phyloP scores from a whole-genome alignment of 2,797 vertebrate species.

The Xenentodon cancila region DNA sequence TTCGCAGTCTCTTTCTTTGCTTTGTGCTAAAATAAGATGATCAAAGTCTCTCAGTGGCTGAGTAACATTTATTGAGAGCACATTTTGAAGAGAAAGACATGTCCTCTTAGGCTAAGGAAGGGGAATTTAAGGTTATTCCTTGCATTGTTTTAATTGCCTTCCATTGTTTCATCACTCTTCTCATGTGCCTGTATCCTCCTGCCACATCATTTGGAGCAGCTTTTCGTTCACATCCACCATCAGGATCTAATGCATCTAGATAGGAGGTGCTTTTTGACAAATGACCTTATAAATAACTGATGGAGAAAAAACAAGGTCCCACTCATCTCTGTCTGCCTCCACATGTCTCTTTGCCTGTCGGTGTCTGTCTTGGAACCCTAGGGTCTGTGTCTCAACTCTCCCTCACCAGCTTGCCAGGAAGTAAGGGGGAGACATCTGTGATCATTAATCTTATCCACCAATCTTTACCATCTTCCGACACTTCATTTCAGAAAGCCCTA shows the following conservation, averaged over 20 bases:
- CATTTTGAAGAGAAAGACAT: not conserved
- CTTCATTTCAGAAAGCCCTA: conserved; percentile 55
- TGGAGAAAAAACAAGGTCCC: conserved; percentile 41
- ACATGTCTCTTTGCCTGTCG: conserved; percentile 17
- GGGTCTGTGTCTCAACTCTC: conserved; percentile 19
- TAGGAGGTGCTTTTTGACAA: conserved; percentile 52
- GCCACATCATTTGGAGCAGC: conserved; percentile 37
- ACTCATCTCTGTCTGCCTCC: conserved; percentile 34
- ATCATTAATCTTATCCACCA: conserved; percentile 57
- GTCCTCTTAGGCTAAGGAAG: not conserved
- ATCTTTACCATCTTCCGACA: conserved; percentile 57
- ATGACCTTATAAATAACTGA: conserved; percentile 54
- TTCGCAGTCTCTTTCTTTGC: no score
- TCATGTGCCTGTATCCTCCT: conserved; percentile 11
- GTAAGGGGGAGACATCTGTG: conserved; percentile 3
- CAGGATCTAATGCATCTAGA: conserved; percentile 46
- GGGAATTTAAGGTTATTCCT: not conserved
- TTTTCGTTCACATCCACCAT: conserved; percentile 30
- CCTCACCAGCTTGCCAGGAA: conserved; percentile 30
- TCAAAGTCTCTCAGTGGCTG: no score
- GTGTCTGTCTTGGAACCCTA: conserved; percentile 28
- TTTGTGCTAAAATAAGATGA: no score
- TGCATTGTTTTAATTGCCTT: conserved; percentile 8
- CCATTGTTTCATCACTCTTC: conserved; percentile 19
- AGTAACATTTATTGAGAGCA: no score